A percentile compares a stretch with the other conserved stretches of the same genome.
Conservation (phyloP, 2,113 vertebrate genomes). For the Paramisgurnus dabryanus region DNA sequence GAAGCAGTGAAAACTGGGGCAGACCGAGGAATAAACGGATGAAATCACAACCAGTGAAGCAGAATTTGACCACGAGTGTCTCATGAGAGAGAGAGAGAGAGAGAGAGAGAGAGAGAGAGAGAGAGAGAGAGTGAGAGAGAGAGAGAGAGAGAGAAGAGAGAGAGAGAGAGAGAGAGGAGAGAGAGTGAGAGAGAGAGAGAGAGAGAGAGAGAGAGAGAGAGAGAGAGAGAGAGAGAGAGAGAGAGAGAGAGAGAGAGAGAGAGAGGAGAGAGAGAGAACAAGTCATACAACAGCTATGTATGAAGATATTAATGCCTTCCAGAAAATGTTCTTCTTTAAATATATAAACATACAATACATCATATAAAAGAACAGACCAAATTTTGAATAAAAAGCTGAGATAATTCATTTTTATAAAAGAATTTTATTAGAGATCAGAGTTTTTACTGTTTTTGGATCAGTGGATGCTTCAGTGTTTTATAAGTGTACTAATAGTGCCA, state of each 20-base stretch:
- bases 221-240: not conserved
- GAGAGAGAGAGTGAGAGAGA: not conserved
- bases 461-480: no score
- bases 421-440: no score
- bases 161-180: not conserved
- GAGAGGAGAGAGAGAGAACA: no score
- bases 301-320: no score
- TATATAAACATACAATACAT: no score
- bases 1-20: slow-evolving; percentile 24
- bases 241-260: not conserved
- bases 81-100: not conserved
- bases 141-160: not conserved
- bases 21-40: not conserved
- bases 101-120: not conserved
- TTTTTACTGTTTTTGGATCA: no score
- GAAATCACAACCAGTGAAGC: slow-evolving; percentile 15
- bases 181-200: not conserved
- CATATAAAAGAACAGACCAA: no score
- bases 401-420: no score
- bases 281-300: no score
- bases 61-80: slow-evolving; percentile 11
- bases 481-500: no score
- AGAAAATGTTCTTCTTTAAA: no score
- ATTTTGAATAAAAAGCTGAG: no score
- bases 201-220: not conserved